Base-by-base conservation (phyloP, 2,797 vertebrate species). In the Pipistrellus kuhlii region DNA sequence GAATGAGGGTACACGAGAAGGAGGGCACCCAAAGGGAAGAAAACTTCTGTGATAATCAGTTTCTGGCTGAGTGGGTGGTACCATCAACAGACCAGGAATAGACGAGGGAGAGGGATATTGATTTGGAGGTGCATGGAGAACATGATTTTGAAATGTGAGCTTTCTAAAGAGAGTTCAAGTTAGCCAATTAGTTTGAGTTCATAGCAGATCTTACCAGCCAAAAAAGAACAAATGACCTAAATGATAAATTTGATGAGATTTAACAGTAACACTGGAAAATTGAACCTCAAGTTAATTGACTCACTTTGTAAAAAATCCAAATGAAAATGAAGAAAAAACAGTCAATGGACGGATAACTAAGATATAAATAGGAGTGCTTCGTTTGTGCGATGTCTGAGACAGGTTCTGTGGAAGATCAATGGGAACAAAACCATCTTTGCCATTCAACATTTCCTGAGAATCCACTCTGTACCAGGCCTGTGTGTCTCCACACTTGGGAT, bases 221-320 rank as follows among this genome's bases (percentile, higher is more conserved):
- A 69, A 94, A 88, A 88, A 77, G 53, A 71, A 77, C 38, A 81
- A 64, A 20, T 88, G 15, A 82, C 20, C 35, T 92, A 78, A 93
- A 35, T 41, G 69, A 69, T 83, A 32, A 62, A 57, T 75, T 48
- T 55, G 41, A 51, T 32, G 64, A 91, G 44, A 25, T 44, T 32
- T 91, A 93, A 46, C 59, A 90, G 32, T 77, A 81, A 93, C 93
- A 41, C 41, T 83, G n/a, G 27, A 44, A 57, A 35, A 18, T 18
- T 62, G 55, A 91, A 48, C n/a, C 32, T 73, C 57, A 78, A 82
- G 83, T 81, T 81, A 73, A n/a, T 69, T 71, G 48, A 62, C 17
- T 81, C 44, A 73, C 14, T 83, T 73, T 62, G 44, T 82, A 3
- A 81, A 81, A 62, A 23, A 46, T 77, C 59, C 25, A 93, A 84